phyloP scores from a whole-genome alignment of 2,113 vertebrate species.

The Chlorodrepanis virens region DNA sequence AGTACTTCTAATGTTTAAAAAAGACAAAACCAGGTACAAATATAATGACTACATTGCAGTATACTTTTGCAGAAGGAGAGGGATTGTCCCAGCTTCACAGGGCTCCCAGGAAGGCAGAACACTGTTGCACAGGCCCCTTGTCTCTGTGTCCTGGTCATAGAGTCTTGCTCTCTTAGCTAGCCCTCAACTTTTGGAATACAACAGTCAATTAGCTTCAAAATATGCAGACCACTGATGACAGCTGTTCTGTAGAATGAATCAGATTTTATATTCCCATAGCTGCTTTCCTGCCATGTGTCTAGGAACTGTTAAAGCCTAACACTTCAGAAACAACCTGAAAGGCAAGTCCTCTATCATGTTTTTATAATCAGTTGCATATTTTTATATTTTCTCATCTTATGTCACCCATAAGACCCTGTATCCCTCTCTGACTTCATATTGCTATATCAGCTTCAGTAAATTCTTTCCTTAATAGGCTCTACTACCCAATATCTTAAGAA shows the following conservation, averaged over 20 bases:
- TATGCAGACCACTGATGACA: background rate
- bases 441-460: background rate
- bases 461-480: background rate
- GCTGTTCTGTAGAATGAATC: background rate
- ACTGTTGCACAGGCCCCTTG: background rate
- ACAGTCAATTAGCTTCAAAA: background rate
- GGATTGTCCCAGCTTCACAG: background rate
- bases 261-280: background rate
- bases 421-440: background rate
- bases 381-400: background rate
- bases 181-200: background rate
- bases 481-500: background rate
- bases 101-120: background rate
- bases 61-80: background rate
- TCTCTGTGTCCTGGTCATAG: background rate
- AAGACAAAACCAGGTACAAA: background rate
- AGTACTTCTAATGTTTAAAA: background rate
- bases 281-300: background rate
- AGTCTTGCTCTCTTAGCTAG: background rate
- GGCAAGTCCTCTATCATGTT: background rate
- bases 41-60: background rate
- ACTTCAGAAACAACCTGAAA: background rate
- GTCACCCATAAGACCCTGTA: background rate
- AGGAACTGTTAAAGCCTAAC: background rate
- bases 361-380: background rate